Evolutionary conservation across 2,113 vertebrate species (phyloP).

Genomic region (Ginglymostoma cirratum): DNA sequence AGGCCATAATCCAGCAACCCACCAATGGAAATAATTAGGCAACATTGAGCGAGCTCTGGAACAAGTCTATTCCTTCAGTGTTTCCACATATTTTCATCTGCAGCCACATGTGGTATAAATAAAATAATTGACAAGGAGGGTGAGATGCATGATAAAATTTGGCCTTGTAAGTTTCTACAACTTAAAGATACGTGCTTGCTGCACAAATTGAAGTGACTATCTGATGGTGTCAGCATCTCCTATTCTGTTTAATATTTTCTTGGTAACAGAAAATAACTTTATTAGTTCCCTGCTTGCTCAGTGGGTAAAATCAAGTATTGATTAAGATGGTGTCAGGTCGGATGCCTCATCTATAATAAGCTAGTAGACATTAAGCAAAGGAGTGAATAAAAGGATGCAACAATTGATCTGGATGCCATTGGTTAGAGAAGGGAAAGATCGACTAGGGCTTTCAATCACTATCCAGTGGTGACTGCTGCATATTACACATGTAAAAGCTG

Average conservation of each 20-base stretch:
- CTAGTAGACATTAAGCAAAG: not conserved
- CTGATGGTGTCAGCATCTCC: not conserved
- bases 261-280: not conserved
- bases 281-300: not conserved
- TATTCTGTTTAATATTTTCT: not conserved
- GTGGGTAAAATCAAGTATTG: not conserved
- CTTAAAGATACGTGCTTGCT: not conserved
- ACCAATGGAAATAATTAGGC: conserved; percentile 25
- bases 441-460: not conserved
- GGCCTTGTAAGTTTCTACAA: not conserved
- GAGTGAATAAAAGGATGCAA: not conserved
- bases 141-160: not conserved
- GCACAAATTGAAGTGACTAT: not conserved
- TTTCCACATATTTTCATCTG: conserved; percentile 23
- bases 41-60: not conserved
- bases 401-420: not conserved
- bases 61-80: not conserved
- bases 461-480: not conserved
- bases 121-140: conserved; percentile 25
- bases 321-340: not conserved
- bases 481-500: not conserved
- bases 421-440: not conserved
- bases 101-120: conserved; percentile 20
- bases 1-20: conserved; percentile 7
- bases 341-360: not conserved